A percentile compares a stretch with the other conserved stretches of the same genome.
These are phyloP conservation scores for Bimastos eiseni DNA, from an alignment of 2,888 invertebrate genomes.

Conservation along the genomic window DNA sequence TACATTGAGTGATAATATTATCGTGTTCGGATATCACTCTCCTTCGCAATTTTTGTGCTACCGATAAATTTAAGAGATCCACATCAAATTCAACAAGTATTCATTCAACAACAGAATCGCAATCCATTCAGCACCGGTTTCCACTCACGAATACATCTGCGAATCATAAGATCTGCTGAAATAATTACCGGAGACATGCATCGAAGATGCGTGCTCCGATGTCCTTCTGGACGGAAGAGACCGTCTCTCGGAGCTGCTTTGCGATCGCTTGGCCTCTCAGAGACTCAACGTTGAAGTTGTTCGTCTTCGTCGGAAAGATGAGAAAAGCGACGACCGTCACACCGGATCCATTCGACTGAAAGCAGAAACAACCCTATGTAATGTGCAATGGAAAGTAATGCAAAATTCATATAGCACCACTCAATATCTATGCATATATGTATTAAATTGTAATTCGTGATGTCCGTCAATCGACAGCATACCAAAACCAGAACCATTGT, in stretches of 20 bases:
- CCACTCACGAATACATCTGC: neutral
- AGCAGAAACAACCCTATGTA: neutral
- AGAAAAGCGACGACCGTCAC: slow-evolving; percentile 95
- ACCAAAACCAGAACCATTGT: too few relatives aligned
- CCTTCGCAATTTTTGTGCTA: too few relatives aligned
- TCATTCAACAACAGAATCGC: neutral
- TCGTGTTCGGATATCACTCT: too few relatives aligned
- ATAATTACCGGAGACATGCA: slow-evolving; percentile 72
- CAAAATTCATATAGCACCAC: too few relatives aligned
- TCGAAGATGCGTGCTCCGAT: slow-evolving; percentile 94
- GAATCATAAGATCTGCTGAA: neutral
- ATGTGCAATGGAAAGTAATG: too few relatives aligned
- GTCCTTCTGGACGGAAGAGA: slow-evolving; percentile 84
- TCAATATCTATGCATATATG: too few relatives aligned
- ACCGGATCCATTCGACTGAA: slow-evolving; percentile 70
- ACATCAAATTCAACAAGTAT: neutral
- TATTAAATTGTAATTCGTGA: too few relatives aligned
- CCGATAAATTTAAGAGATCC: too few relatives aligned
- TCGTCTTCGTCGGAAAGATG: slow-evolving; percentile 95
- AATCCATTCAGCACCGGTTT: neutral
- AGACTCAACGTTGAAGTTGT: slow-evolving; percentile 98
- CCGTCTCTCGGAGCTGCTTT: slow-evolving; percentile 90
- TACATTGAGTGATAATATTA: too few relatives aligned
- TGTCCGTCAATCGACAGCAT: too few relatives aligned
- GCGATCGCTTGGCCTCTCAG: slow-evolving; percentile 95